Percentiles rank a stretch among this genome's conserved stretches.
phyloP scores from a whole-genome alignment of 2,888 invertebrate genomes.

The Cyrtodaria siliqua region DNA sequence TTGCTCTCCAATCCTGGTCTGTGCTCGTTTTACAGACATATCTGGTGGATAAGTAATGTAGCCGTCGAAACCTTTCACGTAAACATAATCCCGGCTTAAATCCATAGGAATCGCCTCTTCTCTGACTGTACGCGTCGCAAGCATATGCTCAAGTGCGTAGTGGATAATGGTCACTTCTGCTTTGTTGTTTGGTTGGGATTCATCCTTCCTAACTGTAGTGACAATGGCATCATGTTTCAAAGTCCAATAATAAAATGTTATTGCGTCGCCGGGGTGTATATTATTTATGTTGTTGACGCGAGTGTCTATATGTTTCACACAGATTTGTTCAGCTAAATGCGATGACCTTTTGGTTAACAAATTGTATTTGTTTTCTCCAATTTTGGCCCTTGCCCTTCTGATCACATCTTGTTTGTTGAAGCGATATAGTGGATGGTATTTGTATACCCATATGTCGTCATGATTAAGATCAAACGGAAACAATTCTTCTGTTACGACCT shows the following conservation, averaged over 20 bases:
- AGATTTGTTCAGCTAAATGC: conserved; percentile 24
- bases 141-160: conserved; percentile 22
- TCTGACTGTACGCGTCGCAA: conserved; percentile 18
- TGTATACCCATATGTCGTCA: conserved; percentile 37
- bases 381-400: conserved; percentile 17
- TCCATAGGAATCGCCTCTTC: conserved; percentile 21
- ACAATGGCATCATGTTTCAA: conserved; percentile 36
- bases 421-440: conserved; percentile 21
- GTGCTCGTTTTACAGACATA: conserved; percentile 24
- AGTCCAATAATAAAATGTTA: conserved; percentile 34
- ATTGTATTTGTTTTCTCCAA: conserved; percentile 29
- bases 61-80: conserved; percentile 28
- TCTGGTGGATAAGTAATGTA: conserved; percentile 17
- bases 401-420: conserved; percentile 19
- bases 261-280: conserved; percentile 24
- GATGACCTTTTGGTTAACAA: conserved; percentile 17
- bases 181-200: background rate
- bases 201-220: background rate
- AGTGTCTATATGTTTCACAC: conserved; percentile 12
- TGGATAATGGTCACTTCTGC: conserved; percentile 23
- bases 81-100: conserved; percentile 8
- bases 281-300: conserved; percentile 6
- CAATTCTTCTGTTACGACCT: conserved; percentile 27
- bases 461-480: conserved; percentile 29
- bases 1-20: conserved; percentile 27